Evolutionary conservation across 2,888 invertebrate species (phyloP).

Genomic region (Agonopterix arenella): DNA sequence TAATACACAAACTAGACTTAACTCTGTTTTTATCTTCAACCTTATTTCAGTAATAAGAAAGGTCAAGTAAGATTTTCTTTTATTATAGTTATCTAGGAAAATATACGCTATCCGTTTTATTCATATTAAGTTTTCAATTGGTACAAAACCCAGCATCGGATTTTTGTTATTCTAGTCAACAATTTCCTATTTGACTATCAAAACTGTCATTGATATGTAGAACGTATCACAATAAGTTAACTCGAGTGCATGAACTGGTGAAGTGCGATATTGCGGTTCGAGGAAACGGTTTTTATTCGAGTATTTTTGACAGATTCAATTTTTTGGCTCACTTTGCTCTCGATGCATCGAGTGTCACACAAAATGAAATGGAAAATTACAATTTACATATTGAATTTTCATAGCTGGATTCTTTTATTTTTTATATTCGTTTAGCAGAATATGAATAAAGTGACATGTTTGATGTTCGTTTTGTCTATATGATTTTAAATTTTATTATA

Average conservation of each 20-base stretch:
- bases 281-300: conserved; percentile 8
- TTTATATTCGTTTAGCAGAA: too few species aligned
- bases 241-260: neutral
- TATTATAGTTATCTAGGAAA: too few species aligned
- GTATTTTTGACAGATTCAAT: conserved; percentile 11
- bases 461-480: too few species aligned
- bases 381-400: conserved; percentile 20
- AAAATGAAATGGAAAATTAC: conserved; percentile 41
- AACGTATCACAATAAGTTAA: neutral
- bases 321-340: conserved; percentile 26
- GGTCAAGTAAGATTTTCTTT: neutral
- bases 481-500: too few species aligned
- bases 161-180: too few species aligned
- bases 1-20: conserved; percentile 1
- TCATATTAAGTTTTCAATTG: too few species aligned
- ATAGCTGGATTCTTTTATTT: too few species aligned
- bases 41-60: neutral
- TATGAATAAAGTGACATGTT: too few species aligned
- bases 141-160: too few species aligned
- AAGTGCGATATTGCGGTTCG: conserved; percentile 9
- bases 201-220: too few species aligned
- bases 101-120: too few species aligned
- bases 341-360: conserved; percentile 31
- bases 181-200: too few species aligned
- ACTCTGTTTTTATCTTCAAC: neutral